Evolutionary conservation across 2,797 vertebrate species (phyloP).

Genomic region (Eulemur mongoz): DNA sequence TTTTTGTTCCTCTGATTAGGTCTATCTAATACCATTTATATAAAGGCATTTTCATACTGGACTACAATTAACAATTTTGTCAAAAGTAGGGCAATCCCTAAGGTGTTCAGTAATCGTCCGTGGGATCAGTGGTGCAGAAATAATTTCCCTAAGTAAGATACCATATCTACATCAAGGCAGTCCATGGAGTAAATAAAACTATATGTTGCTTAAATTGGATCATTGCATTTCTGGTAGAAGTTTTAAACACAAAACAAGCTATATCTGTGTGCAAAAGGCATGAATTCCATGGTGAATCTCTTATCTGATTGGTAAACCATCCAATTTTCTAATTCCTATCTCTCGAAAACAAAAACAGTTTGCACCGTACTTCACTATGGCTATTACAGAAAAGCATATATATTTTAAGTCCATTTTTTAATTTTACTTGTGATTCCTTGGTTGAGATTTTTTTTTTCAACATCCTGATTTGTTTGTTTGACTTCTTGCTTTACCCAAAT

Average conservation of each 20-base stretch:
- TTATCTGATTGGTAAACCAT: neutral
- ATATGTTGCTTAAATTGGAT: constrained; percentile 79
- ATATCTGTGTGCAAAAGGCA: neutral
- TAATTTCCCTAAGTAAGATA: constrained; percentile 61
- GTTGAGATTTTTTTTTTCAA: neutral
- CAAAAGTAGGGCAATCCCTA: neutral
- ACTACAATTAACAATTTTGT: neutral
- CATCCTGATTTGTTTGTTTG: neutral
- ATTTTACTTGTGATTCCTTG: neutral
- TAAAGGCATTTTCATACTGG: neutral
- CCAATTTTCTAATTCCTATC: neutral
- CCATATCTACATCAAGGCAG: constrained; percentile 50
- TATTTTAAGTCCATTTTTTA: neutral
- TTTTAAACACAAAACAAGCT: constrained; percentile 56
- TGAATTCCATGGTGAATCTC: neutral
- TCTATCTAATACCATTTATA: neutral
- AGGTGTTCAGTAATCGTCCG: constrained; percentile 27
- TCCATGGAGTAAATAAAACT: constrained; percentile 73
- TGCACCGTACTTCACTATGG: neutral
- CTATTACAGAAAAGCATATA: neutral
- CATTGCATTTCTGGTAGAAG: constrained; percentile 67
- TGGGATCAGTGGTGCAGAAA: neutral
- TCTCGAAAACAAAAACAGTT: neutral
- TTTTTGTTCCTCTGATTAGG: neutral
- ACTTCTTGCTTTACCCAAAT: neutral